phyloP scores from a whole-genome alignment of 2,888 invertebrate species.

The Agrilus mali region DNA sequence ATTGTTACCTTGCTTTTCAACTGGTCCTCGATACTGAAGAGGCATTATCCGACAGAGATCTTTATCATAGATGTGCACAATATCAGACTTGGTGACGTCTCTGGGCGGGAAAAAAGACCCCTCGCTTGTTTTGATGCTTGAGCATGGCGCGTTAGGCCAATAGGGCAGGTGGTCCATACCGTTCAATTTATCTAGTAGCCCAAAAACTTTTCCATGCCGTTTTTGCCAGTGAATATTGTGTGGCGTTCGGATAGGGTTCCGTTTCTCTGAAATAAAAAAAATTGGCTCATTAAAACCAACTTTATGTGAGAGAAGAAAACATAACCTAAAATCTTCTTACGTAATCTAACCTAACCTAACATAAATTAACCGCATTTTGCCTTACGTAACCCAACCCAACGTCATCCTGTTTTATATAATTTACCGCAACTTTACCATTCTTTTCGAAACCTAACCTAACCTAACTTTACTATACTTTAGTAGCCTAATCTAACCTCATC shows the following conservation, averaged over 20 bases:
- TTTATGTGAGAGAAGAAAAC: no score
- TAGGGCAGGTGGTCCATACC: constrained; percentile 63
- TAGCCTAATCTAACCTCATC: no score
- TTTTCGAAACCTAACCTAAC: no score
- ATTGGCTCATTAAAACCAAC: no score
- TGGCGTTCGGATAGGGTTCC: constrained; percentile 70
- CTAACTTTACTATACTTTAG: no score
- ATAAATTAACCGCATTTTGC: no score
- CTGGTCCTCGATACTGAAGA: constrained; percentile 53
- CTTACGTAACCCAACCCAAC: no score
- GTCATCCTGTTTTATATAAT: no score
- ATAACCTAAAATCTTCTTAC: no score
- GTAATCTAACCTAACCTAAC: no score
- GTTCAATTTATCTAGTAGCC: constrained; percentile 62
- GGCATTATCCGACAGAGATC: constrained; percentile 75
- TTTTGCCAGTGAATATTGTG: constrained; percentile 65
- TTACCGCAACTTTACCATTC: no score
- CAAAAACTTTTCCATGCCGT: constrained; percentile 66
- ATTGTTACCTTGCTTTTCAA: constrained; percentile 54
- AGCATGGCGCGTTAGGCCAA: constrained; percentile 65
- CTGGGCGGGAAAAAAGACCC: constrained; percentile 79
- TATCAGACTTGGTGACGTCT: constrained; percentile 52
- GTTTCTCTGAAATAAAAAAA: constrained; percentile 49
- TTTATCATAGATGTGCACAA: constrained; percentile 70
- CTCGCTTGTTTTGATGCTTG: constrained; percentile 56